phyloP scores from a whole-genome alignment of 2,113 vertebrate genomes.

The Albula goreensis region DNA sequence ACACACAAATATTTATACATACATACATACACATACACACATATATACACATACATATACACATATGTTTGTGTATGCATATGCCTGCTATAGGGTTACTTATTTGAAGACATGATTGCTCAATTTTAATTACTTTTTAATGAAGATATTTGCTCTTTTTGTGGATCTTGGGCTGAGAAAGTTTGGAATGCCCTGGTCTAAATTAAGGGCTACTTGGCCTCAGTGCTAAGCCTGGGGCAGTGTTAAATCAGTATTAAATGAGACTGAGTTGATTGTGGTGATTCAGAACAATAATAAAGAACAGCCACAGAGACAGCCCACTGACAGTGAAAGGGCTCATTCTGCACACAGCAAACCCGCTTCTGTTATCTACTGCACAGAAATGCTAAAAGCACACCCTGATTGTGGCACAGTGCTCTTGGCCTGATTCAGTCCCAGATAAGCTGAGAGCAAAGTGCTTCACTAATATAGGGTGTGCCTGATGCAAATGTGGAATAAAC shows the following conservation, averaged over 20 bases:
- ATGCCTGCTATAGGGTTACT: too few relatives aligned
- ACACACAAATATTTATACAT: too few relatives aligned
- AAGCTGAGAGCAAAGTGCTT: neutral
- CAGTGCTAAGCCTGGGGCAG: neutral
- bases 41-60: too few relatives aligned
- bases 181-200: constrained; percentile 4
- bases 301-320: neutral
- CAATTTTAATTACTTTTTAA: too few relatives aligned
- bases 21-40: too few relatives aligned
- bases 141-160: neutral
- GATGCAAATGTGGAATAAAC: neutral
- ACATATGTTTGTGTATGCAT: too few relatives aligned
- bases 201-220: neutral
- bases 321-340: constrained; percentile 3
- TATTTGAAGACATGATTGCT: too few relatives aligned
- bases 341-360: too few relatives aligned
- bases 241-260: neutral
- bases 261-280: neutral
- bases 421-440: neutral
- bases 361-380: neutral
- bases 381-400: neutral
- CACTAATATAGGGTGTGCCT: neutral
- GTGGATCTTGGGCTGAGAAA: neutral
- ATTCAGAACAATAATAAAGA: neutral
- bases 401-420: neutral